Base-by-base conservation (phyloP, 2,888 invertebrate species). In the Aquatica leii region DNA sequence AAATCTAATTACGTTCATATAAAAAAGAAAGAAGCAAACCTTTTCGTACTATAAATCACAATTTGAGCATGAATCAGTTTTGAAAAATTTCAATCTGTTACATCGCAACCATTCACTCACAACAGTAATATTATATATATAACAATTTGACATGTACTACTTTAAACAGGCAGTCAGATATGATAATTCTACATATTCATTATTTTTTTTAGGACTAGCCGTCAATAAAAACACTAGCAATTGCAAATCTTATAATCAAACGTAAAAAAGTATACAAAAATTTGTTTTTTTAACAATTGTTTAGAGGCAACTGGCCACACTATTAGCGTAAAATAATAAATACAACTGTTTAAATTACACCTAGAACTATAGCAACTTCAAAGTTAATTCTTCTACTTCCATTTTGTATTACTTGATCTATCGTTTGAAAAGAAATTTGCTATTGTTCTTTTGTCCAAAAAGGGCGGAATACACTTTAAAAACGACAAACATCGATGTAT, bases 81-180 rank as follows among this genome's bases (percentile, higher is more conserved):
- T 49, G n/a, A 18, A 37, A 51, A 35, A 14, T 43, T 20, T 21
- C 15, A 40, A 31, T 51, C 31, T 51, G 20, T 31, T 58, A 49
- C 2, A 40, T 43, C 15, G 52, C 31, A 35, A 21, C 12, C 14
- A 46, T 20, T 43, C 31, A 54, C 48, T 43, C 50, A 50, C 50
- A 55, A 55, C 40, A 50, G 12, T 41, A 48, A 37, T 53, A 53
- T 37, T 52, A 57, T 50, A 34, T 41, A 43, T 31, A 51, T 51
- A 57, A 58, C 61, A 62, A 55, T 59, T 65, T 66, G 68, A 69
- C 69, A 71, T 66, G 66, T 68, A 71, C 63, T 59, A 63, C 18
- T 63, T 64, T 53, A 67, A 69, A 72, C 73, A 75, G 75, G 74
- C 74, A 76, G 74, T 75, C 69, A 73, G 76, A 77, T 76, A 77